phyloP scores from a whole-genome alignment of 2,888 invertebrate species.

The Ptychoptera albimana region DNA sequence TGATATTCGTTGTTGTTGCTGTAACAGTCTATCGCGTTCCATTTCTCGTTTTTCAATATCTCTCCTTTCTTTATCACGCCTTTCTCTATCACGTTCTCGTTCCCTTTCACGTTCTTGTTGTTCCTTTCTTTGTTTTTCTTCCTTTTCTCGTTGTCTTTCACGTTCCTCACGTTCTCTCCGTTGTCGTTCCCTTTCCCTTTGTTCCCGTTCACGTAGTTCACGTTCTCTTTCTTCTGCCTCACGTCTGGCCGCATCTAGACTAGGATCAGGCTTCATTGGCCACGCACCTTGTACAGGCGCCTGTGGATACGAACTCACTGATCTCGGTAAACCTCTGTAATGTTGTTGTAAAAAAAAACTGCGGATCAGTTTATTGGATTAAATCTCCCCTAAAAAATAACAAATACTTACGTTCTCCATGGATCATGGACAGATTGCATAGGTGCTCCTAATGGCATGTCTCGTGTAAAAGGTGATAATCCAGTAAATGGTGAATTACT shows the following conservation, averaged over 20 bases:
- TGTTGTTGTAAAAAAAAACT: slow-evolving; percentile 4
- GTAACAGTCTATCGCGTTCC: slow-evolving; percentile 42
- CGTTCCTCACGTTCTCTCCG: slow-evolving; percentile 30
- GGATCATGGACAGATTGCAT: slow-evolving; percentile 41
- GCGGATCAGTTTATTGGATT: not conserved
- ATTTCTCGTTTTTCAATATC: slow-evolving; percentile 42
- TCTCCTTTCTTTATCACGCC: slow-evolving; percentile 38
- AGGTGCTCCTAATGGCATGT: slow-evolving; percentile 37
- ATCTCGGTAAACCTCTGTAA: slow-evolving; percentile 35
- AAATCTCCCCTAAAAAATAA: not conserved
- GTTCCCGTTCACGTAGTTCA: slow-evolving; percentile 28
- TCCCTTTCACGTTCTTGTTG: slow-evolving; percentile 41
- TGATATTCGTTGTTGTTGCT: slow-evolving; percentile 32
- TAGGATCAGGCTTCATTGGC: slow-evolving; percentile 50
- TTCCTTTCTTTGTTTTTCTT: slow-evolving; percentile 34
- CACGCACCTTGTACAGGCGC: slow-evolving; percentile 38
- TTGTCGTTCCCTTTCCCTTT: slow-evolving; percentile 29
- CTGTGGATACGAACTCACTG: slow-evolving; percentile 42
- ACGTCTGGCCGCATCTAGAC: slow-evolving; percentile 38
- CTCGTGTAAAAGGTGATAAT: slow-evolving; percentile 49
- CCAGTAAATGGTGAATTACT: slow-evolving; percentile 49
- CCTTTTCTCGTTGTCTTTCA: slow-evolving; percentile 30
- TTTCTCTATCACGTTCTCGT: slow-evolving; percentile 35
- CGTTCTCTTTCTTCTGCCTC: slow-evolving; percentile 38
- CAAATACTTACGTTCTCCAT: slow-evolving; percentile 43